Percentiles rank a stretch among this genome's conserved stretches.
These are phyloP conservation scores for Podabrus alpinus DNA, from an alignment of 2,888 invertebrate species.

Conservation along the genomic window DNA sequence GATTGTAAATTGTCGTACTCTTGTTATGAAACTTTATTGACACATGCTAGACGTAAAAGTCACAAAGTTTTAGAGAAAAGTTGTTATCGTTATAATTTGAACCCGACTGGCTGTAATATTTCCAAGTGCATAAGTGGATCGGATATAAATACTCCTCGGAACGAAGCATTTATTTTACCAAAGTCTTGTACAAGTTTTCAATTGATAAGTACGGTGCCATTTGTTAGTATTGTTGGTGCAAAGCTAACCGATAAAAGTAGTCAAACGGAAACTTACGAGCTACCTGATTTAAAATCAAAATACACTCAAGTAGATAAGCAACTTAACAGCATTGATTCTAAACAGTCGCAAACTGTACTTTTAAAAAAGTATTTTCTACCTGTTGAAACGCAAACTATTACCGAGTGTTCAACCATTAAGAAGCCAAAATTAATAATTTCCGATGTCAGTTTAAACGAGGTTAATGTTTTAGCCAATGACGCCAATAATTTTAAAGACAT, in stretches of 20 bases:
- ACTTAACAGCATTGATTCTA: conserved; percentile 2
- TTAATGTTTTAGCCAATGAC: conserved; percentile 7
- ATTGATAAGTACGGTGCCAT: conserved; percentile 23
- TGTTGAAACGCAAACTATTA: conserved; percentile 55
- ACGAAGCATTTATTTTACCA: conserved; percentile 34
- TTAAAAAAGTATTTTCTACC: conserved; percentile 29
- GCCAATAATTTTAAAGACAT: conserved; percentile 34
- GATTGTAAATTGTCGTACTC: conserved; percentile 49
- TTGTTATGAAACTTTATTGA: conserved; percentile 51
- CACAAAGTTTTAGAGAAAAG: conserved; percentile 48
- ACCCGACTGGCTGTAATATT: background rate
- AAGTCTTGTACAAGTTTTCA: conserved; percentile 34
- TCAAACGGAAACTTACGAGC: conserved; percentile 38
- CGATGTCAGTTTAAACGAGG: conserved; percentile 19
- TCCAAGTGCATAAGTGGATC: conserved; percentile 29
- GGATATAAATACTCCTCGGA: conserved; percentile 23
- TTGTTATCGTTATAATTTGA: conserved; percentile 39
- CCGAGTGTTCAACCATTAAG: conserved; percentile 44
- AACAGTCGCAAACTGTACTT: conserved; percentile 45
- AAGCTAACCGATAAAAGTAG: conserved; percentile 41
- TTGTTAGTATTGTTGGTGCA: conserved; percentile 15
- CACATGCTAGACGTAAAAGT: conserved; percentile 52
- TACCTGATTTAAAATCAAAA: conserved; percentile 39
- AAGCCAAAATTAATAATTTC: conserved; percentile 36
- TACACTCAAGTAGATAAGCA: conserved; percentile 37